phyloP scores from a whole-genome alignment of 2,888 invertebrate genomes.

The Lamellibrachia satsuma region DNA sequence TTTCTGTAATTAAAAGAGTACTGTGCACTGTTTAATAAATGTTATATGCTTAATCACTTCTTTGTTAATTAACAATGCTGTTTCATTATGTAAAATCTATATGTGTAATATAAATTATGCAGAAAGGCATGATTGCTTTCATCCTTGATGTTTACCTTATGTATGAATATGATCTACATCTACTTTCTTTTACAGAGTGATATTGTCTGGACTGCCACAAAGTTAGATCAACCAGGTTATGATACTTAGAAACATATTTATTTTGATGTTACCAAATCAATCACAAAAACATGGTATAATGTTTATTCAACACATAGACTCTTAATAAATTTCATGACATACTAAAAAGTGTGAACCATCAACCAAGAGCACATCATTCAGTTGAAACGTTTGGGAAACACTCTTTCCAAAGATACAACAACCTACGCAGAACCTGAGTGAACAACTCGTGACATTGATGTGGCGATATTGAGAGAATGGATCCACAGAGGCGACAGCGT shows the following conservation, averaged over 20 bases:
- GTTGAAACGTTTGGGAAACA: no score
- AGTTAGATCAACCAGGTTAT: not conserved
- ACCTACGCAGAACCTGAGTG: not conserved
- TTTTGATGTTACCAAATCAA: not conserved
- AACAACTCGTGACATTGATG: not conserved
- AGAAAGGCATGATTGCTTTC: not conserved
- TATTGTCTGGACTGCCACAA: not conserved
- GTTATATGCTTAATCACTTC: no score
- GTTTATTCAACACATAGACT: not conserved
- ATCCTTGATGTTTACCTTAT: not conserved
- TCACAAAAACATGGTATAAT: not conserved
- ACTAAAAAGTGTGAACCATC: not conserved
- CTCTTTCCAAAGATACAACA: not conserved
- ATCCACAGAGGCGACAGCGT: slow-evolving; percentile 51
- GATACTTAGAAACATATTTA: not conserved
- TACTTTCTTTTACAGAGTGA: not conserved
- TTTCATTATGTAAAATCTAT: not conserved
- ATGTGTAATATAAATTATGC: not conserved
- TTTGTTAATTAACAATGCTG: no score
- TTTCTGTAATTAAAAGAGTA: no score
- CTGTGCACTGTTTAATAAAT: no score
- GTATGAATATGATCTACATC: not conserved
- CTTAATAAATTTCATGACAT: no score
- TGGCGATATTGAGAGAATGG: slow-evolving; percentile 32
- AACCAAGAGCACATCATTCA: no score